These are phyloP conservation scores for Ciona savignyi DNA, from an alignment of 23 tunicate genomes.

Conservation along the genomic window DNA sequence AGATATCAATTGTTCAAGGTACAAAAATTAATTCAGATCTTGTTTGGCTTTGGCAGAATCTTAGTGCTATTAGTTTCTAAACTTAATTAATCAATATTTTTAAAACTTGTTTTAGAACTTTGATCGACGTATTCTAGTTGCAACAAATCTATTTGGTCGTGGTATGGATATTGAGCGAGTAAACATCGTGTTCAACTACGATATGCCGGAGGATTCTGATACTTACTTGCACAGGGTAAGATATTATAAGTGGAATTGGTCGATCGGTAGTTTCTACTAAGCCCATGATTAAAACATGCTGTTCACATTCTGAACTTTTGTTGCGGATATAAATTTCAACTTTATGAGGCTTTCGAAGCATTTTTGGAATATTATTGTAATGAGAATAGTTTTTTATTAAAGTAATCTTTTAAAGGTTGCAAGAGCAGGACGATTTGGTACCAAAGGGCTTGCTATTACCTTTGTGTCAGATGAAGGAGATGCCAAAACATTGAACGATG, in stretches of 20 bases:
- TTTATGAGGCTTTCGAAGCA: slow-evolving; percentile 35
- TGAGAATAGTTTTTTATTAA: no score
- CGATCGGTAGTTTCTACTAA: no score
- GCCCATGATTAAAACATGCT: slow-evolving; percentile 30
- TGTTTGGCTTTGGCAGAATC: no score
- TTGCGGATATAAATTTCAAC: neutral
- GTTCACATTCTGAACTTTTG: slow-evolving; percentile 26
- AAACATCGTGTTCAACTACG: slow-evolving; percentile 99
- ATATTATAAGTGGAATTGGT: neutral
- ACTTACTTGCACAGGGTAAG: slow-evolving; percentile 96
- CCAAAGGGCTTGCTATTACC: slow-evolving; percentile 98
- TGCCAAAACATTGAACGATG: slow-evolving; percentile 84
- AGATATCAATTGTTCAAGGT: slow-evolving; percentile 98
- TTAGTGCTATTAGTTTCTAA: no score
- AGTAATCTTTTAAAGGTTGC: no score
- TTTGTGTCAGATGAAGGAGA: slow-evolving; percentile 95
- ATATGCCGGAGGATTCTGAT: slow-evolving; percentile 99
- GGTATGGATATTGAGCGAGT: slow-evolving; percentile 99
- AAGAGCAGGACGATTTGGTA: slow-evolving; percentile 97
- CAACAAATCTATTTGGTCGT: slow-evolving; percentile 95
- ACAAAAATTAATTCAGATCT: neutral
- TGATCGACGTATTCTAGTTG: slow-evolving; percentile 89
- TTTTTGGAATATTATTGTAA: no score
- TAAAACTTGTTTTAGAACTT: slow-evolving; percentile 47
- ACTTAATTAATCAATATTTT: neutral